A percentile compares a stretch with the other conserved stretches of the same genome.
phyloP scores from a whole-genome alignment of 2,113 vertebrate genomes.

The Corythornis cristatus region DNA sequence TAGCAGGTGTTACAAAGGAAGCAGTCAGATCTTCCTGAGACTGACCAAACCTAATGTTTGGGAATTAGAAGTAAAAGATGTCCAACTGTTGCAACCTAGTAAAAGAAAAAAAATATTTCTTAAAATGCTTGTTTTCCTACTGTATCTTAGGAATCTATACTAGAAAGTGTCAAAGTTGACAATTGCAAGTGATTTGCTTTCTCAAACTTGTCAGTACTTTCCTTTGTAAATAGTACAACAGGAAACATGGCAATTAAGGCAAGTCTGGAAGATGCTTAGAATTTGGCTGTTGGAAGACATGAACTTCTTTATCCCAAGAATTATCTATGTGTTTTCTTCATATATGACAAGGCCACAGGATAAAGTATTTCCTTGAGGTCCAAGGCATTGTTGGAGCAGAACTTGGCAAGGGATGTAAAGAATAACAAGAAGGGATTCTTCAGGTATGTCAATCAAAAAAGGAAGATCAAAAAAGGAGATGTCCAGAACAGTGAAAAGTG shows the following conservation, averaged over 20 bases:
- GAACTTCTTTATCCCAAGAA: not conserved
- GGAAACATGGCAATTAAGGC: not conserved
- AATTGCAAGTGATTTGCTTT: not conserved
- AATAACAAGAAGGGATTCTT: too few relatives aligned
- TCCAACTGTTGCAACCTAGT: not conserved
- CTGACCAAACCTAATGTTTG: not conserved
- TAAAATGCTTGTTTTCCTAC: not conserved
- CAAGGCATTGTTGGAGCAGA: too few relatives aligned
- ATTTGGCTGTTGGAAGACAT: not conserved
- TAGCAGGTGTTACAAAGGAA: not conserved
- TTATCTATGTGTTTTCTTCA: not conserved
- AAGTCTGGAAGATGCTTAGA: not conserved
- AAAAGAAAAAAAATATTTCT: not conserved
- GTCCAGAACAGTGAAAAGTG: too few relatives aligned
- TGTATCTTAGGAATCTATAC: not conserved
- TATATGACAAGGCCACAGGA: not conserved
- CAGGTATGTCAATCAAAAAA: too few relatives aligned
- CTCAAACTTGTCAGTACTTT: not conserved
- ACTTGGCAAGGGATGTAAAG: too few relatives aligned
- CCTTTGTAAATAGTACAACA: not conserved
- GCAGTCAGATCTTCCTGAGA: not conserved
- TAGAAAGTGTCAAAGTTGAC: not conserved
- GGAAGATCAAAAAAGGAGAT: too few relatives aligned
- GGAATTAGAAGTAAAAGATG: not conserved
- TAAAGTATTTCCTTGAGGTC: not conserved